Conservation (phyloP, 2,797 vertebrate genomes). For the Amazona finschi region DNA sequence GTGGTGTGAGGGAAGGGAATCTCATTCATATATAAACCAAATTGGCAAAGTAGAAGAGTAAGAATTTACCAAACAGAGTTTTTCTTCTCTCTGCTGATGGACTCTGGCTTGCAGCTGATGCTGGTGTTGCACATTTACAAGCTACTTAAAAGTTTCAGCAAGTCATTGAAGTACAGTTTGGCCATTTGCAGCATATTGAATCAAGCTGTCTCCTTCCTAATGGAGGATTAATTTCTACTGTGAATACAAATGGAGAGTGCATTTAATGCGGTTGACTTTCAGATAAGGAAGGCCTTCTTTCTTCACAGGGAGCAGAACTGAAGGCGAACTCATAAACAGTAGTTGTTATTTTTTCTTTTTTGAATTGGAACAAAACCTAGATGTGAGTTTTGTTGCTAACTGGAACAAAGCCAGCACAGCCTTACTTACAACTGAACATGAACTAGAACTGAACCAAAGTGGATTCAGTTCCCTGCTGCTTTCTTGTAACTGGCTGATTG, state of each 20-base stretch:
- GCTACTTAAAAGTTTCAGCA: background rate
- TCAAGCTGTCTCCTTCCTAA: constrained; percentile 9
- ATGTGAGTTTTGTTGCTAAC: background rate
- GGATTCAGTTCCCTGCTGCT: background rate
- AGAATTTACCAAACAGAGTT: background rate
- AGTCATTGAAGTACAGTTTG: background rate
- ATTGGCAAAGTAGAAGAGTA: background rate
- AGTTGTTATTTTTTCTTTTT: background rate
- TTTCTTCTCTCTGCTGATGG: background rate
- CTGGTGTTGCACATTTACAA: background rate
- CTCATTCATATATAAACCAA: background rate
- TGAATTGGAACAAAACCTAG: background rate
- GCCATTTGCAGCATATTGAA: background rate
- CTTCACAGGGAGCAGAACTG: background rate
- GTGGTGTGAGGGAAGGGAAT: background rate
- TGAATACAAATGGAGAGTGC: background rate
- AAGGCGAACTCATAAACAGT: background rate
- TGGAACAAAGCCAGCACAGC: background rate
- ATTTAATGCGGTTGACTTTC: background rate
- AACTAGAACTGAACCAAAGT: background rate
- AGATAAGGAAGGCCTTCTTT: background rate
- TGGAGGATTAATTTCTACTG: background rate
- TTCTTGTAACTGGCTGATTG: background rate
- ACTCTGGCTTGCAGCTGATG: background rate
- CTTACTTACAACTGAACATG: background rate